These are phyloP conservation scores for Brienomyrus brachyistius DNA, from an alignment of 2,113 vertebrate genomes.

Conservation along the genomic window DNA sequence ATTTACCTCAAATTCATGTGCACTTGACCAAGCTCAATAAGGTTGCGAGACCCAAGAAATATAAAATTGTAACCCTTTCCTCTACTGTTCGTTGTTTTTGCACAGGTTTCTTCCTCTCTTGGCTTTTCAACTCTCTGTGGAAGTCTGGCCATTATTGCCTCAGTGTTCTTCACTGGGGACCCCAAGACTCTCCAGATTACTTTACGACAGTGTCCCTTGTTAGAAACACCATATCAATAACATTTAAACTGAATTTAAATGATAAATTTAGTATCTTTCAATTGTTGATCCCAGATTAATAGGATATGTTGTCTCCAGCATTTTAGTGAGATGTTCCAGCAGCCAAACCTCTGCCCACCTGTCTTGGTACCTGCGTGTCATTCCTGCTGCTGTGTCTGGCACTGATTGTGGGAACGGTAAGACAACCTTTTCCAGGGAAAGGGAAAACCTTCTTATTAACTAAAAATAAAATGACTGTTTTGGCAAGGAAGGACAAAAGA, in stretches of 20 bases:
- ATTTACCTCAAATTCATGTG: neutral
- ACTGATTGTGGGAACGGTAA: neutral
- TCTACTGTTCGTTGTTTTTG: neutral
- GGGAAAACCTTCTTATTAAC: neutral
- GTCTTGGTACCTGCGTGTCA: neutral
- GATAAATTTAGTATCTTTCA: neutral
- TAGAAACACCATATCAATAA: neutral
- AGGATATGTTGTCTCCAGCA: neutral
- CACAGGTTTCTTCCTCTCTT: neutral
- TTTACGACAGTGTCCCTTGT: neutral
- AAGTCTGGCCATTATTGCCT: neutral
- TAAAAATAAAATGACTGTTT: neutral
- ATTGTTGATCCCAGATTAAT: neutral
- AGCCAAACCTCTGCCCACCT: neutral
- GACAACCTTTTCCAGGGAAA: neutral
- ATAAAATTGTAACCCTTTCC: neutral
- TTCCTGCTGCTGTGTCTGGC: neutral
- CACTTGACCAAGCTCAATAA: neutral
- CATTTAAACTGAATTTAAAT: neutral
- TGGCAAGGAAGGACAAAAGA: neutral
- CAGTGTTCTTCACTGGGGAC: neutral
- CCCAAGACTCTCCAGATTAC: neutral
- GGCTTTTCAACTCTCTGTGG: neutral
- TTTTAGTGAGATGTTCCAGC: neutral
- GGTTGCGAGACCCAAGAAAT: neutral